phyloP scores from a whole-genome alignment of 2,797 vertebrate species.

The Trematomus bernacchii region DNA sequence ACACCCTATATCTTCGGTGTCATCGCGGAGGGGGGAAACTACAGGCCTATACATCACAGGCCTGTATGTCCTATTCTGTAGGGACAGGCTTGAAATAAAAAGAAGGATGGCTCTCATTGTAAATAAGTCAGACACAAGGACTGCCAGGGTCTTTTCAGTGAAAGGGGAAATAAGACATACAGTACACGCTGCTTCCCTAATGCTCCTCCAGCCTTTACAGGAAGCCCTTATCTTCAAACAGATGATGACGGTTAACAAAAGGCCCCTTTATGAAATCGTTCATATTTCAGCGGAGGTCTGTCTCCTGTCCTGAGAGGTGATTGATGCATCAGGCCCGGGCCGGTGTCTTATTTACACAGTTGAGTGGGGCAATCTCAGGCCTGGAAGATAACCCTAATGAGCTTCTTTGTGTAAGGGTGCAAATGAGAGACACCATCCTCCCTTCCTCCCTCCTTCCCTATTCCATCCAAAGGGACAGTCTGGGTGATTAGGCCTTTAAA shows the following conservation, averaged over 20 bases:
- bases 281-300: slow-evolving; percentile 77
- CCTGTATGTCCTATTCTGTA: slow-evolving; percentile 91
- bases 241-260: slow-evolving; percentile 74
- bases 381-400: slow-evolving; percentile 97
- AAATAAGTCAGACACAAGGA: slow-evolving; percentile 76
- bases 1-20: slow-evolving; percentile 98
- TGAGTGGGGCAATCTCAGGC: slow-evolving; percentile 91
- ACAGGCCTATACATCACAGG: slow-evolving; percentile 98
- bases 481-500: slow-evolving; percentile 99
- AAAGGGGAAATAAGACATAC: slow-evolving; percentile 72
- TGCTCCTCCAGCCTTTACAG: slow-evolving; percentile 66
- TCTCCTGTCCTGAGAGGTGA: slow-evolving; percentile 81
- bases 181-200: slow-evolving; percentile 54
- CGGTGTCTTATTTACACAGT: slow-evolving; percentile 89
- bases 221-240: slow-evolving; percentile 68
- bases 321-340: slow-evolving; percentile 76
- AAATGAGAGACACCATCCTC: slow-evolving; percentile 95
- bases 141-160: slow-evolving; percentile 59
- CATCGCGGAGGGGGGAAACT: slow-evolving; percentile 91
- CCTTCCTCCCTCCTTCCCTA: slow-evolving; percentile 87
- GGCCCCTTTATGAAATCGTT: slow-evolving; percentile 77
- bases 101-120: slow-evolving; percentile 77
- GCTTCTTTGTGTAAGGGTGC: slow-evolving; percentile 97
- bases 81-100: slow-evolving; percentile 89
- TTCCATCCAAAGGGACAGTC: slow-evolving; percentile 83